These are phyloP conservation scores for Myiopsitta monachus DNA, from an alignment of 2,113 vertebrate species.

Conservation along the genomic window DNA sequence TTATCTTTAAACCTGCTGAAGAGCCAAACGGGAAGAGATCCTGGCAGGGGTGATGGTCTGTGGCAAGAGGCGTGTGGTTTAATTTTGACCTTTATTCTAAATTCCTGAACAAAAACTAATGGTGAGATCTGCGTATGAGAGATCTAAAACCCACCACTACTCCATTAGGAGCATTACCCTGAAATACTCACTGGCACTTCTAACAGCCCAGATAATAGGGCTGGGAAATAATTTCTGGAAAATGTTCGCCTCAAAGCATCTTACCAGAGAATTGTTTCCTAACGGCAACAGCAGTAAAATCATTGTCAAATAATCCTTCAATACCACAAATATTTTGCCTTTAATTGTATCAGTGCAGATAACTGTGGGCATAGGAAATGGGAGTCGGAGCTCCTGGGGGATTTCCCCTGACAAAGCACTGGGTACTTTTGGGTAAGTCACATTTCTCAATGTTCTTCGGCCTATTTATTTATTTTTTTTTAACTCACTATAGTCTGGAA, in stretches of 20 bases:
- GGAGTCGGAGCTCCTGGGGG: background rate
- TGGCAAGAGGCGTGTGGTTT: background rate
- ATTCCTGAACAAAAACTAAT: slow-evolving; percentile 4
- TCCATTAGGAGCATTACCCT: slow-evolving; percentile 58
- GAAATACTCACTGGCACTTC: slow-evolving; percentile 23
- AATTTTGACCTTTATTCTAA: slow-evolving; percentile 4
- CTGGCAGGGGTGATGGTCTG: background rate
- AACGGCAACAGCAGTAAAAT: slow-evolving; percentile 30
- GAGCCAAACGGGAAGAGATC: background rate
- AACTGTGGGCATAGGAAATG: background rate
- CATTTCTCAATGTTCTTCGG: slow-evolving; percentile 9
- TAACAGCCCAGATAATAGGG: slow-evolving; percentile 47
- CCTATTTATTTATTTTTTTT: slow-evolving; percentile 7
- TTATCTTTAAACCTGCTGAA: background rate
- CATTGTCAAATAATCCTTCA: slow-evolving; percentile 43
- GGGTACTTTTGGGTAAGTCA: slow-evolving; percentile 25
- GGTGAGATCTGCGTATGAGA: background rate
- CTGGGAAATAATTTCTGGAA: slow-evolving; percentile 43
- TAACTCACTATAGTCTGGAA: slow-evolving; percentile 33
- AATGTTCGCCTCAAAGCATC: slow-evolving; percentile 42
- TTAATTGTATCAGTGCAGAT: slow-evolving; percentile 7
- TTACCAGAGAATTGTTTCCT: slow-evolving; percentile 48
- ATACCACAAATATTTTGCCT: slow-evolving; percentile 22
- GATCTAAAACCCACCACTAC: slow-evolving; percentile 1
- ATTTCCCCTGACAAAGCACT: background rate